These are phyloP conservation scores for Lophotriccus pileatus DNA, from an alignment of 2,797 vertebrate species.

Conservation along the genomic window DNA sequence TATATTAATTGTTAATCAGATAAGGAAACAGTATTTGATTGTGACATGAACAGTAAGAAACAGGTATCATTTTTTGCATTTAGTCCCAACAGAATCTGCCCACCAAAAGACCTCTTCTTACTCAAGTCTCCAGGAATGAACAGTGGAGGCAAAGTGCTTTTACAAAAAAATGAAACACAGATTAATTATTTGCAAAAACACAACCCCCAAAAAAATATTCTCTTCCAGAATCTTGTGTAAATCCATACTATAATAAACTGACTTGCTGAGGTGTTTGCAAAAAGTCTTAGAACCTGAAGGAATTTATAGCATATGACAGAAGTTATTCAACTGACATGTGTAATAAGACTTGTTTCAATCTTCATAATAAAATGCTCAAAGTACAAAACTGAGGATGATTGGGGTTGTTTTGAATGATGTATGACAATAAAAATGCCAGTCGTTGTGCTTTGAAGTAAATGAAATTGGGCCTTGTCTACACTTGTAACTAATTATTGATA, in stretches of 20 bases:
- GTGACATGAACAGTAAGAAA: neutral
- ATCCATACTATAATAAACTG: neutral
- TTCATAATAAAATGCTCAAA: neutral
- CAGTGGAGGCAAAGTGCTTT: neutral
- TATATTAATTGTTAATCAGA: neutral
- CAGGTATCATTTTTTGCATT: neutral
- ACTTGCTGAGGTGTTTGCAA: neutral
- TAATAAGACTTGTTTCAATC: neutral
- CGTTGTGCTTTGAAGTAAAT: neutral
- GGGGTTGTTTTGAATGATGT: neutral
- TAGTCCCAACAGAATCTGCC: neutral
- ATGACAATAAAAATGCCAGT: neutral
- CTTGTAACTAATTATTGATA: neutral
- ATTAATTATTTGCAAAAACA: neutral
- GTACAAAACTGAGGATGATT: neutral
- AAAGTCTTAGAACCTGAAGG: neutral
- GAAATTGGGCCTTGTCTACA: neutral
- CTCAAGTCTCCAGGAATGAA: neutral
- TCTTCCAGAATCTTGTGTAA: neutral
- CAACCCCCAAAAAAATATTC: neutral
- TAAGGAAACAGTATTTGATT: neutral
- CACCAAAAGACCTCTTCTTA: neutral
- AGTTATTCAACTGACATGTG: neutral
- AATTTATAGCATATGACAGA: neutral
- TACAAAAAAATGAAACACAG: neutral